Evolutionary conservation across 2,888 invertebrate genomes (phyloP), one percentile per base, ranked within the genome.

Genomic region (Physocephala rufipes): DNA sequence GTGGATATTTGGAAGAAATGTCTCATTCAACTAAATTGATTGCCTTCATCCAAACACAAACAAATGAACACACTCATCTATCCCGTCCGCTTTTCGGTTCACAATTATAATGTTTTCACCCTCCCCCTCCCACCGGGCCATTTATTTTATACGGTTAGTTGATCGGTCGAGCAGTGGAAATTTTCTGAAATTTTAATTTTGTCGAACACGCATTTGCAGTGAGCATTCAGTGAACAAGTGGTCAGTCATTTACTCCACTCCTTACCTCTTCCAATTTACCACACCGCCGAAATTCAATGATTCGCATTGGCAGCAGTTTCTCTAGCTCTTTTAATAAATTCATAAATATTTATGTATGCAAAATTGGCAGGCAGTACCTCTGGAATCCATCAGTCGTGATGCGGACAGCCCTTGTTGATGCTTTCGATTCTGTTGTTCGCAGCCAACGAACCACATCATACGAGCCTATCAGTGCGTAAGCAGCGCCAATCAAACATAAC

Each of bases 321-420:
- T 76, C 77, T 77, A 76, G 79, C 79, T 75, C 79, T 81, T 81
- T 82, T 81, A 90, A 84, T 90, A 90, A 82, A 91, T 84, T 82
- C 84, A 84, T 84, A 84, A 84, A 84, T 84, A 84, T 84, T 85
- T 85, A 84, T 85, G 79, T 80, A 84, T 84, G 84, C 84, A 83
- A 84, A 84, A 85, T 77, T 30, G 66, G 24, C 28, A 30, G n/a
- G n/a, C 66, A 36, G 2, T 15, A 36, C 30, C 36, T 36, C 30
- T 53, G 21, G 15, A 36, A 53, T 36, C 19, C 66, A 66, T 66
- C 66, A 53, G 66, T 30, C 53, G 66, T 21, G 53, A 36, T 66
- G 28, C 28, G 26, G n/a, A 36, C 19, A 30, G n/a, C 12, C 16
- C 36, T 61, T 19, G 21, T 15, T 43, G 36, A 12, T 43, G 36